Conservation (phyloP, 2,888 invertebrate species). For the Ceraclea dissimilis region DNA sequence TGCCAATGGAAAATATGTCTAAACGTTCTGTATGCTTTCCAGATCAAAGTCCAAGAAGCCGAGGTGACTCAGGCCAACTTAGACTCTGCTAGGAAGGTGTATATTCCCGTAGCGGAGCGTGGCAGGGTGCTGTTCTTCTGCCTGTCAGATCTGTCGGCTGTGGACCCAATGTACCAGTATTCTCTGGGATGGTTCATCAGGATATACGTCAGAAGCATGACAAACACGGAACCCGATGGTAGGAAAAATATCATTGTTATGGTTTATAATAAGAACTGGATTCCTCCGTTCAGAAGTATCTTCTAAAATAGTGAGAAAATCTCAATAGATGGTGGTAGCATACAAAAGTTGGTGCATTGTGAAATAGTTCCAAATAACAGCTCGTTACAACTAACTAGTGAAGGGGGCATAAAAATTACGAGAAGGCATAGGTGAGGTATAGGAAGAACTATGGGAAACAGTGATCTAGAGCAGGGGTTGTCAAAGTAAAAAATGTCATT, state of each 20-base stretch:
- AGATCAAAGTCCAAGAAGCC: slow-evolving; percentile 74
- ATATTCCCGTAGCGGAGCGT: slow-evolving; percentile 79
- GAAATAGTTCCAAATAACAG: too few species aligned
- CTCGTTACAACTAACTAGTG: too few species aligned
- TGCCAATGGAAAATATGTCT: too few species aligned
- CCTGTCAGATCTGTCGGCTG: slow-evolving; percentile 72
- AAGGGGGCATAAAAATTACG: too few species aligned
- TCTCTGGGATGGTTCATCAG: slow-evolving; percentile 82
- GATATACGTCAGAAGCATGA: slow-evolving; percentile 67
- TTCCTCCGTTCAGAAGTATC: background rate
- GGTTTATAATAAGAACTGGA: background rate
- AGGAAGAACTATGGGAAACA: too few species aligned
- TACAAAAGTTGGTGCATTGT: too few species aligned
- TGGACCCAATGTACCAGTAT: slow-evolving; percentile 87
- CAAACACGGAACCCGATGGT: slow-evolving; percentile 60
- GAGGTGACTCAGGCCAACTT: slow-evolving; percentile 70
- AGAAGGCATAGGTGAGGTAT: too few species aligned
- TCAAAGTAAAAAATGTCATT: too few species aligned
- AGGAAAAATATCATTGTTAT: slow-evolving; percentile 25
- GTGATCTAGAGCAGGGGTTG: too few species aligned
- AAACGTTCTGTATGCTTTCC: background rate
- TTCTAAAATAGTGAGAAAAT: background rate
- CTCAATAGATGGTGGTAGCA: too few species aligned
- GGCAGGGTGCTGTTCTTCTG: slow-evolving; percentile 76
- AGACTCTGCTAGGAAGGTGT: slow-evolving; percentile 72